These are phyloP conservation scores for Coregonus clupeaformis DNA, from an alignment of 2,113 vertebrate genomes.

Conservation along the genomic window DNA sequence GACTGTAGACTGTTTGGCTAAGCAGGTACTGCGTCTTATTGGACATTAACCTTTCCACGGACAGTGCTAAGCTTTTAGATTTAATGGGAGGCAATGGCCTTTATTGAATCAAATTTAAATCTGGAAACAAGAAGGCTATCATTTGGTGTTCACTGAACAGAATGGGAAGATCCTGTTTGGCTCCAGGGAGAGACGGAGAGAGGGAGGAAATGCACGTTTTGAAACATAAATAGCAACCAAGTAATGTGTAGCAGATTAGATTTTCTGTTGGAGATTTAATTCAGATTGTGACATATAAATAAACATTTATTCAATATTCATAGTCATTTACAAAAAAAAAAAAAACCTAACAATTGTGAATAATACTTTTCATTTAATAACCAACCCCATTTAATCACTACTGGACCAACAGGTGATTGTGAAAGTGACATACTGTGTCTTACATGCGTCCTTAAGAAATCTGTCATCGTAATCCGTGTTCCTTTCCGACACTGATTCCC, in stretches of 20 bases:
- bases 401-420: slow-evolving; percentile 35
- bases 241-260: slow-evolving; percentile 27
- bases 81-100: slow-evolving; percentile 38
- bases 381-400: slow-evolving; percentile 27
- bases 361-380: slow-evolving; percentile 13
- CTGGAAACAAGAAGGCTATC: slow-evolving; percentile 19
- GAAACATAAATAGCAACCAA: slow-evolving; percentile 12
- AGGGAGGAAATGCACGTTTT: slow-evolving; percentile 36
- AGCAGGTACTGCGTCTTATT: slow-evolving; percentile 38
- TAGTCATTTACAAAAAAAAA: slow-evolving; percentile 32
- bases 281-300: slow-evolving; percentile 33
- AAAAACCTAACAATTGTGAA: slow-evolving; percentile 30
- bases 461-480: slow-evolving; percentile 35
- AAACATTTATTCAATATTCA: slow-evolving; percentile 31
- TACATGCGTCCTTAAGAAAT: slow-evolving; percentile 49
- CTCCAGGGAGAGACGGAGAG: background rate
- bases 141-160: slow-evolving; percentile 22
- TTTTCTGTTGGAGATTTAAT: slow-evolving; percentile 30
- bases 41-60: slow-evolving; percentile 58
- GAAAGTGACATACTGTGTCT: slow-evolving; percentile 55
- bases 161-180: slow-evolving; percentile 23
- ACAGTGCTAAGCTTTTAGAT: slow-evolving; percentile 52
- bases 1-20: slow-evolving; percentile 48
- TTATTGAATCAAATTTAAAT: slow-evolving; percentile 35
- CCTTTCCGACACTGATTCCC: background rate